These are phyloP conservation scores for Ennomos fuscantarius DNA, from an alignment of 2,888 invertebrate genomes.

Conservation along the genomic window DNA sequence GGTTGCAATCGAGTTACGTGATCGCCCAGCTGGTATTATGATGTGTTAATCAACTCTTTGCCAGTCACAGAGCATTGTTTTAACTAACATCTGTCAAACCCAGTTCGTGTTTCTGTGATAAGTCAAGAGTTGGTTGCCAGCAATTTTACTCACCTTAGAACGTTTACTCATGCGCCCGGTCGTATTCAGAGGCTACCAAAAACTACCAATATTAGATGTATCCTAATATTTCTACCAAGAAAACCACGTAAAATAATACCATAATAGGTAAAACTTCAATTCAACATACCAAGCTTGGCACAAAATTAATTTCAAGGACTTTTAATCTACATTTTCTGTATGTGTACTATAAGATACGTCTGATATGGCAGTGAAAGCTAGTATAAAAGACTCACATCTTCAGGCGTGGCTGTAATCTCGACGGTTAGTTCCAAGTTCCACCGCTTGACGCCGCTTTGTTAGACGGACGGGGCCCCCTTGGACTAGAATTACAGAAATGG, in stretches of 20 bases:
- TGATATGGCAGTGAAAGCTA: neutral
- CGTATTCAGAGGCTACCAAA: neutral
- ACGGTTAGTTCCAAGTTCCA: slow-evolving; percentile 17
- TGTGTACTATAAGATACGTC: neutral
- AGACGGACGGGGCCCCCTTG: slow-evolving; percentile 16
- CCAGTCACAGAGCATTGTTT: no score
- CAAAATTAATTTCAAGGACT: no score
- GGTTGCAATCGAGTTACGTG: no score
- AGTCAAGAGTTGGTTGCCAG: neutral
- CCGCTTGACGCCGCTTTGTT: slow-evolving; percentile 13
- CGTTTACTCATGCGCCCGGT: neutral
- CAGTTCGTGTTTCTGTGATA: no score
- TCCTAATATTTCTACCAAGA: neutral
- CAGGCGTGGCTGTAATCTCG: neutral
- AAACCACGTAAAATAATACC: neutral
- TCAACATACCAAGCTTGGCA: no score
- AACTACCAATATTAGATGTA: slow-evolving; percentile 1
- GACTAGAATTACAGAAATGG: slow-evolving; percentile 17
- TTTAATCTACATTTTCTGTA: no score
- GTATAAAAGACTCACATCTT: slow-evolving; percentile 11
- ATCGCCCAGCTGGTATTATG: no score
- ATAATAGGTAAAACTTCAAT: no score
- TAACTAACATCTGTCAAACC: no score
- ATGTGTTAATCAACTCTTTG: no score
- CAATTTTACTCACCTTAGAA: slow-evolving; percentile 2